phyloP scores from a whole-genome alignment of 1,140 invertebrate genomes.

The Contarinia nasturtii region DNA sequence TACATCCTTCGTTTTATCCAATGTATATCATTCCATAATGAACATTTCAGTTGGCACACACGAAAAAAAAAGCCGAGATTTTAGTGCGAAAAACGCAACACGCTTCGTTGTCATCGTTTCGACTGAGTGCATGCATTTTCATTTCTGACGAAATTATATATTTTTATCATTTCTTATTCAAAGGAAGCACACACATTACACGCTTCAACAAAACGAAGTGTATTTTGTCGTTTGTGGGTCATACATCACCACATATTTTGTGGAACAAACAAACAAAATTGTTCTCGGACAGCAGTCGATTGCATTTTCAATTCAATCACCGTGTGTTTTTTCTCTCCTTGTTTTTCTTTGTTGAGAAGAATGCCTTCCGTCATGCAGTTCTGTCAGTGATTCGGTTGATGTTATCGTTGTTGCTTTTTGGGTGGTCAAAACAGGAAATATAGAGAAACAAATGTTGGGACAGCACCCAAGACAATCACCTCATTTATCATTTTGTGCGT shows the following conservation, averaged over 20 bases:
- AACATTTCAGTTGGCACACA: too few relatives aligned
- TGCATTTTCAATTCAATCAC: too few relatives aligned
- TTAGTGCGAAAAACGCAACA: too few relatives aligned
- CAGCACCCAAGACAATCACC: too few relatives aligned
- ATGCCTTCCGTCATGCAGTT: slow-evolving; percentile 7
- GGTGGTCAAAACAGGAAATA: too few relatives aligned
- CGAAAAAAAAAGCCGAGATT: too few relatives aligned
- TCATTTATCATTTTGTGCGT: too few relatives aligned
- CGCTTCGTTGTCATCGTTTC: background rate
- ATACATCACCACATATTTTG: background rate
- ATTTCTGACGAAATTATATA: background rate
- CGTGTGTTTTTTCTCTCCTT: slow-evolving; percentile 7
- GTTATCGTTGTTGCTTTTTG: background rate
- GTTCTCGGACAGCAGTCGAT: too few relatives aligned
- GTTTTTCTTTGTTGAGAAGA: slow-evolving; percentile 1
- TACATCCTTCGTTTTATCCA: too few relatives aligned
- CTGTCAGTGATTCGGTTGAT: slow-evolving; percentile 2
- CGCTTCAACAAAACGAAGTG: slow-evolving; percentile 6
- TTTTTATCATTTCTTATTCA: background rate
- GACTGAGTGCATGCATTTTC: background rate
- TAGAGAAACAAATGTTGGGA: too few relatives aligned
- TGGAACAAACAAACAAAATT: background rate
- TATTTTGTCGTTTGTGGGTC: slow-evolving; percentile 12
- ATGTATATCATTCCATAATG: too few relatives aligned
- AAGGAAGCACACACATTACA: slow-evolving; percentile 14